phyloP scores from a whole-genome alignment of 2,888 invertebrate genomes.

The Euzophera pinguis region DNA sequence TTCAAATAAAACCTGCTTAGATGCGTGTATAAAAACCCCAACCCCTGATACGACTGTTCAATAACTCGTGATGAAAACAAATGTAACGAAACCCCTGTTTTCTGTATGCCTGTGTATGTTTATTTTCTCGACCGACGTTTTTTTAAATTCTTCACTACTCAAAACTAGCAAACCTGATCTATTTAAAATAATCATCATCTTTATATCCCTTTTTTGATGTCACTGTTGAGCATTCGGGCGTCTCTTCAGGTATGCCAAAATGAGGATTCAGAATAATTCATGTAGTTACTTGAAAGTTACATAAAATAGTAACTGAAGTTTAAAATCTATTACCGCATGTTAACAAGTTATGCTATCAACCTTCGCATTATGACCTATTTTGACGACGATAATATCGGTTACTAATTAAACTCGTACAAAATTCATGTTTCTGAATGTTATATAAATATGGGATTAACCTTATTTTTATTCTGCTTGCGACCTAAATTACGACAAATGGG shows the following conservation, averaged over 20 bases:
- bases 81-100: slow-evolving; percentile 43
- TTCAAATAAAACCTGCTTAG: slow-evolving; percentile 45
- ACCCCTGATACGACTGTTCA: slow-evolving; percentile 41
- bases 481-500: not conserved
- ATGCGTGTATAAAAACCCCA: slow-evolving; percentile 38
- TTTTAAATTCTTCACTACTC: too few relatives aligned
- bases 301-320: not conserved
- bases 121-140: too few relatives aligned
- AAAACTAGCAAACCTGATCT: too few relatives aligned
- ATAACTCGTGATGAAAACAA: slow-evolving; percentile 67
- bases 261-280: too few relatives aligned
- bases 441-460: not conserved
- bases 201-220: too few relatives aligned
- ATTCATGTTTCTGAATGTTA: not conserved
- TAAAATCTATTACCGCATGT: slow-evolving; percentile 10
- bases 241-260: too few relatives aligned
- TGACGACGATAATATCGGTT: slow-evolving; percentile 24
- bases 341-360: slow-evolving; percentile 24
- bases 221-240: too few relatives aligned
- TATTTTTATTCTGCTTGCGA: not conserved
- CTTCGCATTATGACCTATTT: slow-evolving; percentile 22
- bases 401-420: slow-evolving; percentile 1
- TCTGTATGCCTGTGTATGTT: slow-evolving; percentile 39
- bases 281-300: too few relatives aligned
- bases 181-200: too few relatives aligned